Evolutionary conservation across 2,888 invertebrate species (phyloP), one percentile per base, ranked within the genome.

Genomic region (Hydrotaea diabolus): DNA sequence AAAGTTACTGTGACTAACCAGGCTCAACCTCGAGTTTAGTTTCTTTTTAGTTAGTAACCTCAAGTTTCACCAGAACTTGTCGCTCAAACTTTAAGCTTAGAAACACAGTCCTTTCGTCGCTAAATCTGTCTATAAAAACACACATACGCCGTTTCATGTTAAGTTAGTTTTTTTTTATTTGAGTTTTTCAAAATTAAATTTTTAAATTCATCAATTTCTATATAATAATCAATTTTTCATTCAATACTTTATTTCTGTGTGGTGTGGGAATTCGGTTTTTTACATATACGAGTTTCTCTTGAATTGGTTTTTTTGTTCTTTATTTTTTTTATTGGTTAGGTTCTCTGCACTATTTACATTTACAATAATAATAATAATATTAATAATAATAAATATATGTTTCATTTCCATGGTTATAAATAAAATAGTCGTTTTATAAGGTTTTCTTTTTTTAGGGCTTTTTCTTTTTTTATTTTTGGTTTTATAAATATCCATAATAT

Each of bases 161-260:
- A 85, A 87, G 85, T 87, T 86, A 72, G 77, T 81, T 82, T 78
- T 80, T 31, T 82, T 78, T 81, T 69, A 82, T 82, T 86, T 86
- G 77, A 86, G 81, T 85, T 83, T 75, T 77, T 86, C 74, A 82
- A 86, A 78, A 86, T 86, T 79, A 81, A 85, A 82, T 74, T 86
- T 83, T 79, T 85, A 81, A 80, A 80, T 86, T 83, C 82, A 73
- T 73, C 72, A 78, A 64, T 53, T 57, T 85, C 80, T 82, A 46
- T 62, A 78, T 57, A 77, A 82, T 86, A 85, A 78, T 80, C 79
- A 78, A 76, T 83, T 43, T 57, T 62, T 80, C 76, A 77, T 76
- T 79, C 46, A 71, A 53, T 73, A 71, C 57, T 66, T 73, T 74
- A 62, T 77, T 77, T 8, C 39, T 77, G 46, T 55, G 39, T 73